These are phyloP conservation scores for Catonia carolina DNA, from an alignment of 2,888 invertebrate species.

Conservation along the genomic window DNA sequence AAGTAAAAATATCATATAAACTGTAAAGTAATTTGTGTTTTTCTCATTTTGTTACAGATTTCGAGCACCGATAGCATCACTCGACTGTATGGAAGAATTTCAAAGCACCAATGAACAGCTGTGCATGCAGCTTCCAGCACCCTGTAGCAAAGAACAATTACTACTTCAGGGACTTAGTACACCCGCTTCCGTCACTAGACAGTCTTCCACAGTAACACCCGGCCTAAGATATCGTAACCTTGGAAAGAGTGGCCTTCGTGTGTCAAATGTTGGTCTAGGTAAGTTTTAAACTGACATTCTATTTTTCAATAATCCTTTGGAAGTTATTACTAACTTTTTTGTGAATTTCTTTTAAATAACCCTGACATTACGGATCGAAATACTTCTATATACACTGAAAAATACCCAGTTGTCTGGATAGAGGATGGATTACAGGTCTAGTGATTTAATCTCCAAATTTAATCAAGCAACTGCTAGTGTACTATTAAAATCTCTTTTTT, in stretches of 20 bases:
- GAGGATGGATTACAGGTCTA: too few species aligned
- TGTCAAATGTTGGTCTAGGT: constrained; percentile 88
- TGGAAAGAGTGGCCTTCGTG: constrained; percentile 90
- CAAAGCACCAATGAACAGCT: constrained; percentile 57
- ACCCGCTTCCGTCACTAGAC: constrained; percentile 49
- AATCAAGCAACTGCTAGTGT: too few species aligned
- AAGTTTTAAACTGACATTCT: constrained; percentile 37
- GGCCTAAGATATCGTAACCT: constrained; percentile 86
- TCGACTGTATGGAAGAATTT: constrained; percentile 93
- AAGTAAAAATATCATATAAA: too few species aligned
- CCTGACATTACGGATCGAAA: too few species aligned
- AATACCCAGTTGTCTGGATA: too few species aligned
- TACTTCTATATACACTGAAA: too few species aligned
- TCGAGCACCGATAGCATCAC: constrained; percentile 84
- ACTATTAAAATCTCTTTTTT: too few species aligned
- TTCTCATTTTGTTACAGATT: constrained; percentile 55
- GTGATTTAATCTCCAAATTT: too few species aligned
- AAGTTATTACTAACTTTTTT: too few species aligned
- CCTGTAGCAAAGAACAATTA: constrained; percentile 50
- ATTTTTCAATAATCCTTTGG: too few species aligned
- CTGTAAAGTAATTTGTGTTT: too few species aligned
- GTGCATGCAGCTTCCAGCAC: constrained; percentile 44
- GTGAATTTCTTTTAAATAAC: too few species aligned
- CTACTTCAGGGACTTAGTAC: constrained; percentile 44
- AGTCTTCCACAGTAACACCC: constrained; percentile 61